Evolutionary conservation across 2,888 invertebrate genomes (phyloP).

Genomic region (Drosophila melanosoma): DNA sequence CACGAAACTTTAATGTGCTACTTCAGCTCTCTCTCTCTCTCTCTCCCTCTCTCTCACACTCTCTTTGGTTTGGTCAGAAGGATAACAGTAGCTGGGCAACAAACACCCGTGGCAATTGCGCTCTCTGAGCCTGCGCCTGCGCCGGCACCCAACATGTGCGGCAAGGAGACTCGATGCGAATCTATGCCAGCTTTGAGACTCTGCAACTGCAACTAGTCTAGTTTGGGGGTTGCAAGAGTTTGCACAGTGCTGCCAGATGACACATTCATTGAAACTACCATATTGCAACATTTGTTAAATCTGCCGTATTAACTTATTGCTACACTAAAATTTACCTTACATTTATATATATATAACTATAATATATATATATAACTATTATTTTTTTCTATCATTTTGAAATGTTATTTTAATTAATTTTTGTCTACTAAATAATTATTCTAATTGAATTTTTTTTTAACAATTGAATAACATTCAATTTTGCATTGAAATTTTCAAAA

Average conservation of each 20-base stretch:
- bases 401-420: background rate
- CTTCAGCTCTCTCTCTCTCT: constrained; percentile 18
- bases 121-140: constrained; percentile 47
- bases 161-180: constrained; percentile 10
- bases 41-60: constrained; percentile 3
- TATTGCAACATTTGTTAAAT: background rate
- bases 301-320: background rate
- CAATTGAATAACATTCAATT: background rate
- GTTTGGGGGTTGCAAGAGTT: constrained; percentile 32
- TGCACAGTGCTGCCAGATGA: constrained; percentile 46
- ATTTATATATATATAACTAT: no score
- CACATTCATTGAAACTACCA: background rate
- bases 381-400: no score
- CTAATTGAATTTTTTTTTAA: background rate
- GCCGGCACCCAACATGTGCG: background rate
- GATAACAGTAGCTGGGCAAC: constrained; percentile 25
- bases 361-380: no score
- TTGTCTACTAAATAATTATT: background rate
- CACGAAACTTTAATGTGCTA: constrained; percentile 52
- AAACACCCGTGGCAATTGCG: constrained; percentile 35
- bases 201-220: constrained; percentile 30
- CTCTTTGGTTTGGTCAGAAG: background rate
- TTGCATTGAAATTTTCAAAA: background rate
- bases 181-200: constrained; percentile 37
- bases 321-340: background rate